phyloP scores from a whole-genome alignment of 2,797 vertebrate species.

The Cyprinella venusta region DNA sequence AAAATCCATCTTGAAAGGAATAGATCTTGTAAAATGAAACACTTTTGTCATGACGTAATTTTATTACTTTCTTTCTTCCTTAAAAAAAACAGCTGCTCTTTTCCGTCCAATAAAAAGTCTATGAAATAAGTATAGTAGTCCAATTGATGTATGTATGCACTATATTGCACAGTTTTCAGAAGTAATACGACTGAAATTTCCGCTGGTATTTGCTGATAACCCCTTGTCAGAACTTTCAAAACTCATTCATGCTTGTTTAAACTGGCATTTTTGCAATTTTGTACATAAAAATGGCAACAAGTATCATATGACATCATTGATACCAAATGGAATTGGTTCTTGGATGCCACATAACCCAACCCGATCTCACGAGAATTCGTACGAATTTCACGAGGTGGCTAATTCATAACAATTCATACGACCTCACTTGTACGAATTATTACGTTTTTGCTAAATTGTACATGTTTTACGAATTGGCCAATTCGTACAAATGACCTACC shows the following conservation, averaged over 20 bases:
- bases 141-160: not conserved
- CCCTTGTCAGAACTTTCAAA: not conserved
- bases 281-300: not conserved
- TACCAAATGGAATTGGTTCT: not conserved
- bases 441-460: too few species aligned
- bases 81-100: not conserved
- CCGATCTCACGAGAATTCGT: too few species aligned
- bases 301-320: not conserved
- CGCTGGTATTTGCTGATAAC: not conserved
- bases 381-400: too few species aligned
- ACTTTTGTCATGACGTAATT: not conserved
- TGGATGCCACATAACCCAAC: too few species aligned
- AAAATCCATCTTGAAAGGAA: not conserved
- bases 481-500: too few species aligned
- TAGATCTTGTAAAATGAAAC: constrained; percentile 13
- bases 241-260: not conserved
- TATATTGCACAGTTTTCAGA: not conserved
- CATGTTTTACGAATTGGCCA: too few species aligned
- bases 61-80: not conserved
- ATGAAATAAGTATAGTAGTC: not conserved
- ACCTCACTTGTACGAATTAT: too few species aligned
- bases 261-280: not conserved
- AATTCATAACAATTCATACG: too few species aligned
- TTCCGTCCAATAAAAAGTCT: not conserved
- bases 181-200: not conserved